Conservation (phyloP, 2,113 vertebrate species). For the Seriola rivoliana region DNA sequence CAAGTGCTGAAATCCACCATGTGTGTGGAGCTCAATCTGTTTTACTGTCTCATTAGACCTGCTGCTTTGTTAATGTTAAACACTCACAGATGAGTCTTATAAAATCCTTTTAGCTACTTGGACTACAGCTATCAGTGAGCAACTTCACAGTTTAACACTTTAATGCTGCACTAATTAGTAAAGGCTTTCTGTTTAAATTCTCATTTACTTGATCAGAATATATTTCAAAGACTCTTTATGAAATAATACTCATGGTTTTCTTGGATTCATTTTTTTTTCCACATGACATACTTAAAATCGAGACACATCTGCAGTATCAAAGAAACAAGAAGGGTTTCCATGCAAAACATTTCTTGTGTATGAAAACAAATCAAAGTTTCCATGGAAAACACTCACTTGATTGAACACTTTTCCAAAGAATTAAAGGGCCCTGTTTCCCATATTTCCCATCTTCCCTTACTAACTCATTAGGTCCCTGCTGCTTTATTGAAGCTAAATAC, state of each 20-base stretch:
- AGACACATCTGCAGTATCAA: neutral
- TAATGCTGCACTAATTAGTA: neutral
- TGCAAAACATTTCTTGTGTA: neutral
- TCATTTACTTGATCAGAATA: neutral
- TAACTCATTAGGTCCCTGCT: constrained; percentile 55
- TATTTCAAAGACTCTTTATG: neutral
- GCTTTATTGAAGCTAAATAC: constrained; percentile 58
- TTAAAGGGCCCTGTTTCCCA: constrained; percentile 21
- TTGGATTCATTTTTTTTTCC: neutral
- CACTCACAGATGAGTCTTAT: constrained; percentile 63
- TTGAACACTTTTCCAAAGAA: constrained; percentile 39
- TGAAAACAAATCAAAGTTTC: constrained; percentile 33
- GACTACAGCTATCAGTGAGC: constrained; percentile 20
- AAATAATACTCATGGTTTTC: neutral
- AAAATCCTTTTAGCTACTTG: constrained; percentile 46
- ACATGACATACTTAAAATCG: no score
- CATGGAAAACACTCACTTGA: constrained; percentile 29
- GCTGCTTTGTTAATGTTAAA: constrained; percentile 63
- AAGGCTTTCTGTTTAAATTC: neutral
- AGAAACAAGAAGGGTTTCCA: neutral
- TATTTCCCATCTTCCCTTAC: constrained; percentile 30
- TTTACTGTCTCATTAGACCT: constrained; percentile 60
- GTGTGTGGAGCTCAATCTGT: constrained; percentile 42
- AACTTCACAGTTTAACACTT: neutral
- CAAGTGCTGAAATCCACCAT: constrained; percentile 46